Base-by-base conservation (phyloP, 2,888 invertebrate genomes). In the Nycteola revayana region DNA sequence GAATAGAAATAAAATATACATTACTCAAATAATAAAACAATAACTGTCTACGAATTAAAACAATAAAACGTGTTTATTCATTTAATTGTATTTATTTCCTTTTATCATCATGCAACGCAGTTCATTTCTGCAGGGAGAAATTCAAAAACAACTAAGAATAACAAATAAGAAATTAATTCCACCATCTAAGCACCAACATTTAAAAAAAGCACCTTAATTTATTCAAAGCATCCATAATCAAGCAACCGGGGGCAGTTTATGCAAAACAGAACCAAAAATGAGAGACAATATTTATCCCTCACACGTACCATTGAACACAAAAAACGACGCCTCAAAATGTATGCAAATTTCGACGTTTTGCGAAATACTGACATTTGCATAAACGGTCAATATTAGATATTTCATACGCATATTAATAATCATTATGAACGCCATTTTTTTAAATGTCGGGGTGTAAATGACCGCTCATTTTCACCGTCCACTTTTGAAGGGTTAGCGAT, bases 271-370 rank as follows among this genome's bases (percentile, higher is more conserved):
- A 49, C 56, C 60, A 61, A 69, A 73, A 75, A 71, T 53, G 66
- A 66, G 66, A 68, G 69, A 74, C 73, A 75, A 76, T 80, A 81
- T 81, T 80, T 78, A 80, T 81, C 64, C 60, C 75, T 68, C 71
- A 60, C 63, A 75, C 80, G 80, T 72, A 59, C 68, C 80, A 81
- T 81, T 82, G 75, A 75, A 72, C 80, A 76, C 66, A 59, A 59
- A 63, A 77, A 73, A 68, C 63, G 74, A 75, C 71, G 62, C 73
- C 76, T 64, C 78, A 70, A 76, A 77, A 64, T 76, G 60, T 73
- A 79, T 81, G 80, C 78, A 81, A 81, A 80, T 78, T 68, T 42
- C 56, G 56, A 53, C 52, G 59, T 56, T 58, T 58, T 45, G 56
- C 42, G 55, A 40, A 72, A 75, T 55, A 70, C 66, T 60, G 49